phyloP scores from a whole-genome alignment of 2,888 invertebrate genomes.

The Eupithecia dodoneata region DNA sequence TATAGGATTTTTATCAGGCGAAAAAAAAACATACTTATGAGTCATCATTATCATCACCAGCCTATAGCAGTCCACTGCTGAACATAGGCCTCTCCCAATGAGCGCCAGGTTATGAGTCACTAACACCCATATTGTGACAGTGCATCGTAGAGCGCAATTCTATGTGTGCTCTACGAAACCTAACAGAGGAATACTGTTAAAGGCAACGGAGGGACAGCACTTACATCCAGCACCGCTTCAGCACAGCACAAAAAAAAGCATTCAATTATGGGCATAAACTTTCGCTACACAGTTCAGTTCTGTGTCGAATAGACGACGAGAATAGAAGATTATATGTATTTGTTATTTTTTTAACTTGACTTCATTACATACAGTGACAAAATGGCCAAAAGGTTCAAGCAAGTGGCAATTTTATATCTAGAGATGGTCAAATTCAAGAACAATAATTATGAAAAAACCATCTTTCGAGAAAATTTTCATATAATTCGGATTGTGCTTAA shows the following conservation, averaged over 20 bases:
- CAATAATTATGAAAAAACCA: neutral
- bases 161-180: neutral
- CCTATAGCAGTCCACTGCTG: no score
- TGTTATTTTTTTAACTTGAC: no score
- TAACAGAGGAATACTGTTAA: neutral
- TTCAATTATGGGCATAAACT: neutral
- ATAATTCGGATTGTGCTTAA: neutral
- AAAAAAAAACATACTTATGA: neutral
- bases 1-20: neutral
- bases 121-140: neutral
- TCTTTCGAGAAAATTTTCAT: neutral
- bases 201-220: neutral
- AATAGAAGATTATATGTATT: no score
- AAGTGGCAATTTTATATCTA: no score
- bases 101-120: no score
- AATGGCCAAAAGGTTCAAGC: no score
- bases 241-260: neutral
- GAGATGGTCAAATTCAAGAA: neutral
- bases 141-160: neutral
- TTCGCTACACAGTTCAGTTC: no score
- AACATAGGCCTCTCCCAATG: no score
- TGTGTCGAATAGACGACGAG: no score
- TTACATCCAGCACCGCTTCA: no score
- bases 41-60: no score
- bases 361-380: no score